phyloP scores from a whole-genome alignment of 1,140 invertebrate species.

The Paramacrobiotus metropolitanus region DNA sequence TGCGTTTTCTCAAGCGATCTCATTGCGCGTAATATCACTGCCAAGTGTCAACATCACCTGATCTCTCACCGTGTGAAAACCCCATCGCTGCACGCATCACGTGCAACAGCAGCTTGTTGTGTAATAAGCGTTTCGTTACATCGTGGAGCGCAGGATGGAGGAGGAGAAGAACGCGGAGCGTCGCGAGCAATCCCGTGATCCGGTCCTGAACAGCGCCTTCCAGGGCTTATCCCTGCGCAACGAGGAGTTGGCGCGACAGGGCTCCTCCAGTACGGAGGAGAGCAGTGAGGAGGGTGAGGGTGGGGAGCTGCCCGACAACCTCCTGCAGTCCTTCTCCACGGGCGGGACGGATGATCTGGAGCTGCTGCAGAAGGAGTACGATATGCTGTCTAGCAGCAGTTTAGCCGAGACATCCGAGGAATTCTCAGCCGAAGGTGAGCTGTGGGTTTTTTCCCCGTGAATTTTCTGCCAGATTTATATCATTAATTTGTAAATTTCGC shows the following conservation, averaged over 20 bases:
- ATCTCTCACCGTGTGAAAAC: too few species aligned
- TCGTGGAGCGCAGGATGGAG: too few species aligned
- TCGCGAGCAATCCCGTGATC: neutral
- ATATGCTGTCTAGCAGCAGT: slow-evolving; percentile 2
- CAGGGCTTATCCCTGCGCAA: neutral
- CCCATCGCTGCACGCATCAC: too few species aligned
- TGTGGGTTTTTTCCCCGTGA: too few species aligned
- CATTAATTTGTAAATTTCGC: too few species aligned
- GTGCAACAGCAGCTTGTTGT: too few species aligned
- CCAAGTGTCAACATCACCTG: too few species aligned
- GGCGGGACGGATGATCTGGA: neutral
- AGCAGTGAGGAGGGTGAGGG: neutral
- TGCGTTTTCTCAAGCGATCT: too few species aligned
- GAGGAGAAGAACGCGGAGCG: neutral
- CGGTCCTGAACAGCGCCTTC: neutral
- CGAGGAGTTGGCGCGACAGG: neutral
- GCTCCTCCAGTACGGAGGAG: neutral
- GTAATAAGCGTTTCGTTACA: too few species aligned
- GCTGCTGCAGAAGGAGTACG: neutral
- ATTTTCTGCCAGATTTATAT: too few species aligned
- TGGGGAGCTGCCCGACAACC: neutral
- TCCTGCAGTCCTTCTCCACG: neutral
- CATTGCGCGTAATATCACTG: slow-evolving; percentile 49
- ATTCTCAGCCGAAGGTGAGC: neutral
- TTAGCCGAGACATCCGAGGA: neutral